Evolutionary conservation across 2,888 invertebrate species (phyloP), one percentile per base, ranked within the genome.

Genomic region (Apoderus coryli): DNA sequence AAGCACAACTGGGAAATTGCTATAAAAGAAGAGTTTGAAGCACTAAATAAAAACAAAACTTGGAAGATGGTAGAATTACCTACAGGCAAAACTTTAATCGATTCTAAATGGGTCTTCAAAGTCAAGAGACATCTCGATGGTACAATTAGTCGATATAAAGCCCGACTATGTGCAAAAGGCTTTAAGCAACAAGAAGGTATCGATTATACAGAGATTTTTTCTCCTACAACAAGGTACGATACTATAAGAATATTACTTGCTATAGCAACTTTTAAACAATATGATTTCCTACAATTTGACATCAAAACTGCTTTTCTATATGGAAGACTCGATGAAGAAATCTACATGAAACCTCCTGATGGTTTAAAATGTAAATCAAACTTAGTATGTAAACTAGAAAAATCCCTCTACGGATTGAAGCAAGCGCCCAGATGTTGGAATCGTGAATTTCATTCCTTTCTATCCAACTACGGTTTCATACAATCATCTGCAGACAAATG

Each of bases 341-440:
- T 34, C 4, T 34, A 34, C 27, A 32, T 34, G 32, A 9, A 14
- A 13, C 32, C 11, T 12, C 34, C 32, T 12, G 26, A 23, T 13
- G 32, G 14, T 10, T 24, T n/a, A n/a, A n/a, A 25, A 5, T 11
- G 30, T 22, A 23, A 7, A n/a, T 23, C 13, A n/a, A 25, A 29
- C 16, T 33, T 25, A 33, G 33, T 27, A 19, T 33, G 24, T 4
- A 29, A 13, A 14, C 22, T 33, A 10, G 29, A 37, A 13, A 36
- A 29, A 13, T 29, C 33, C 3, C 14, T 38, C 6, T 38, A 38
- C 24, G 35, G 38, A 4, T 24, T 39, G 2, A 37, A 36, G 27
- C 37, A 40, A 27, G 22, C 35, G 3, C 26, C 33, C 27, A 31
- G 30, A 22, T 30, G 25, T 3, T 36, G 38, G 35, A 29, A 38